phyloP scores from a whole-genome alignment of 2,797 vertebrate genomes.

The Lepidocolaptes lacrymiger region DNA sequence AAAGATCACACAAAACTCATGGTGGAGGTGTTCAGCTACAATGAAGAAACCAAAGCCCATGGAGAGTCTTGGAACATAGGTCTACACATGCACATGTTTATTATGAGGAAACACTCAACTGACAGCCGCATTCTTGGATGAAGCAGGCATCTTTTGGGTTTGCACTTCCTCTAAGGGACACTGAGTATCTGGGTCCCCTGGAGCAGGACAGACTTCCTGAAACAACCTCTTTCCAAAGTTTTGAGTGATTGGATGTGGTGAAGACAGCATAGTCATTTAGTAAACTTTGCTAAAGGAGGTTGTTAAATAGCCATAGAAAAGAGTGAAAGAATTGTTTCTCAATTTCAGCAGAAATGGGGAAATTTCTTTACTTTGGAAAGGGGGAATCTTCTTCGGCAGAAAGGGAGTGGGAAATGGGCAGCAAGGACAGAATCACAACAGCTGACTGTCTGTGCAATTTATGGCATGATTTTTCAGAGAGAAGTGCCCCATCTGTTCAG shows the following conservation, averaged over 20 bases:
- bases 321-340: background rate
- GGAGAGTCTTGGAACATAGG: background rate
- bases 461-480: conserved; percentile 32
- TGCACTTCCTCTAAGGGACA: background rate
- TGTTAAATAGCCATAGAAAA: background rate
- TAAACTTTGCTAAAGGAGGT: background rate
- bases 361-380: background rate
- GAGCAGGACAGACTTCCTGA: background rate
- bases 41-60: background rate
- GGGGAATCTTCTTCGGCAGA: background rate
- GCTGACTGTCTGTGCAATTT: conserved; percentile 10
- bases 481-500: background rate
- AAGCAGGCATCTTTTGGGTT: background rate
- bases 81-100: rapidly evolving
- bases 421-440: conserved; percentile 8
- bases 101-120: background rate
- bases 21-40: background rate
- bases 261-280: background rate
- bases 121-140: background rate
- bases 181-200: rapidly evolving
- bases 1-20: background rate
- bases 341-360: background rate
- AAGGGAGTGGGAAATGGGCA: background rate
- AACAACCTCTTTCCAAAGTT: background rate
- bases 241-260: background rate